Base-by-base conservation (phyloP, 2,797 vertebrate genomes). In the Pipistrellus kuhlii region DNA sequence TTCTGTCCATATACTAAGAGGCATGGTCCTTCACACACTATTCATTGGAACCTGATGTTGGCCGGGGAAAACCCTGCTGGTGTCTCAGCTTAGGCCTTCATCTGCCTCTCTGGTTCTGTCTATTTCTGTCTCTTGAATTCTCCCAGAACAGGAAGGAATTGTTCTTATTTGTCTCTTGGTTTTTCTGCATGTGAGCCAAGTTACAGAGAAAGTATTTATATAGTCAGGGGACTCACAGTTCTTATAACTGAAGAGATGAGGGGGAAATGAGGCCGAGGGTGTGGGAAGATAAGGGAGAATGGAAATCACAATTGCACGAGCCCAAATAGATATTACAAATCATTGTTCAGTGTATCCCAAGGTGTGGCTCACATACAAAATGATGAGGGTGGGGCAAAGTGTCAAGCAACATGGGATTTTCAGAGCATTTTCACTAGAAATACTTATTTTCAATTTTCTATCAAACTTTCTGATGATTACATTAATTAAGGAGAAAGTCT, bases 401-500 rank as follows among this genome's bases (percentile, higher is more conserved):
- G 8, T 55, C 44, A 44, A 71, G 64, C 11, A 32, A 14, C 7
- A 44, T 9, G 27, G n/a, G 10, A 7, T 76, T 18, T 51, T 21
- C 5, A n/a, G 38, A 64, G 90, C 15, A 82, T 81, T 84, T 53
- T 53, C 30, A 32, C 8, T 7, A 53, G 48, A 86, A 59, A 80
- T 32, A 86, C 9, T 80, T 51, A 23, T 55, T 82, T 83, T 64
- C 38, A 80, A 53, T 41, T 80, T 86, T 23, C 20, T n/a, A 44
- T 41, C 41, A 14, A 44, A 78, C 38, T 66, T 35, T 93, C 55
- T 76, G 4, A 48, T 78, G 9, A 62, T 78, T 73, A 75, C 1
- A 10, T 44, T 35, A 75, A 41, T 41, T 41, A 66, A 59, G 14
- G 11, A 82, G 32, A 77, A 92, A 93, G 51, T 66, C 85, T 87